Base-by-base conservation (phyloP, 2,113 vertebrate genomes). In the Montifringilla adamsi region DNA sequence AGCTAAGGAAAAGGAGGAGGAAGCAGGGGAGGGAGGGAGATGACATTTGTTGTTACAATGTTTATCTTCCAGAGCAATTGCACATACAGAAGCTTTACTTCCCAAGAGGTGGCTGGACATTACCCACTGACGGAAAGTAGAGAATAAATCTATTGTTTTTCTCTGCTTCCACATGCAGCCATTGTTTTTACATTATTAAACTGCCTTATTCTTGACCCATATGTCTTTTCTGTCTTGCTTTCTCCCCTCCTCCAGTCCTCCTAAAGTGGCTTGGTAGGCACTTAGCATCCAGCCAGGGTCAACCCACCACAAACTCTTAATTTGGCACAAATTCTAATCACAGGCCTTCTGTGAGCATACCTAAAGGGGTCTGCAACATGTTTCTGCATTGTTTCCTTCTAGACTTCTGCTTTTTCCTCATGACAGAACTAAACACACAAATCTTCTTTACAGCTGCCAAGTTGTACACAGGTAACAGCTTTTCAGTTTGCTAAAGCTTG, bases 401-500 rank as follows among this genome's bases (percentile, higher is more conserved):
- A 87, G 78, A 52, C 35, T 44, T 90, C 56, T 44, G 49, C 50
- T 89, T 91, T 94, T 84, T 70, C 33, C 93, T 96, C 68, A 31
- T 53, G 49, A 76, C 59, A 89, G 77, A 82, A 94, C 53, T 92
- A 83, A 84, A 95, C 82, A 94, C 9, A 76, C 1, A 56, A 78
- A 96, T 43, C 43, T 78, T 90, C 23, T 93, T 95, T 74, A 84
- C 53, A 8, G 58, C 85, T 94, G 14, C 74, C 69, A 12, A 59
- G 62, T 59, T 82, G 94, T 82, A 63, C 10, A 76, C 24, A 37
- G 62, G 30, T 96, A 95, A 96, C 85, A 92, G 59, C 64, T 97
- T 95, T 84, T 90, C 75, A 92, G 41, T 94, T 89, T 86, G 43
- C 87, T 95, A 69, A 58, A 96, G 66, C 44, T 92, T 94, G 31